Percentiles rank a stretch among this genome's conserved stretches.
Evolutionary conservation across 1,140 invertebrate genomes (phyloP).

Genomic region (Charaxes varanes): DNA sequence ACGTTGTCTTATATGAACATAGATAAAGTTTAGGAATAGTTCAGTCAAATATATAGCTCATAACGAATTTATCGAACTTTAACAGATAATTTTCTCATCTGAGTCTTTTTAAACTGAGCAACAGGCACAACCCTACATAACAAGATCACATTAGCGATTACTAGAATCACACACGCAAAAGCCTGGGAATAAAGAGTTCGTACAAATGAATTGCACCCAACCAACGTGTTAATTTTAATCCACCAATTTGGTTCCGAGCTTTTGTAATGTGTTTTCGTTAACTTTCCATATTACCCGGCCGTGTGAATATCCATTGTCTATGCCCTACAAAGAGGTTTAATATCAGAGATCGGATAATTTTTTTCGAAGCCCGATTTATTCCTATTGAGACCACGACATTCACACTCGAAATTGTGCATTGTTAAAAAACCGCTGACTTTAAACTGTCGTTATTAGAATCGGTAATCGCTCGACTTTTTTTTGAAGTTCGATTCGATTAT

Average conservation of each 20-base stretch:
- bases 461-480: slow-evolving; percentile 14
- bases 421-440: slow-evolving; percentile 28
- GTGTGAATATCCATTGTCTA: slow-evolving; percentile 60
- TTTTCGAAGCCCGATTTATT: slow-evolving; percentile 35
- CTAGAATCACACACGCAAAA: slow-evolving; percentile 45
- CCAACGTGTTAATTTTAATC: slow-evolving; percentile 59
- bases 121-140: slow-evolving; percentile 20
- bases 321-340: slow-evolving; percentile 47
- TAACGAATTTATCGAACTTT: too few species aligned
- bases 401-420: slow-evolving; percentile 44
- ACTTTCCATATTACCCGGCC: slow-evolving; percentile 51
- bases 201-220: slow-evolving; percentile 57
- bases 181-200: slow-evolving; percentile 53
- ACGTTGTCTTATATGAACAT: too few species aligned
- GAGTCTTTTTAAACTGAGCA: slow-evolving; percentile 1
- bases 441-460: slow-evolving; percentile 12
- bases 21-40: too few species aligned
- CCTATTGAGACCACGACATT: slow-evolving; percentile 37
- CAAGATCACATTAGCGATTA: slow-evolving; percentile 45
- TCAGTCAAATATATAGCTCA: too few species aligned
- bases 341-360: slow-evolving; percentile 42
- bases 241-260: slow-evolving; percentile 45
- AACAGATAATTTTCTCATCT: too few species aligned
- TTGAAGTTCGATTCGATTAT: slow-evolving; percentile 5
- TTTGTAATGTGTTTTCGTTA: slow-evolving; percentile 68